Base-by-base conservation (phyloP, 2,888 invertebrate species). In the Griposia aprilina region DNA sequence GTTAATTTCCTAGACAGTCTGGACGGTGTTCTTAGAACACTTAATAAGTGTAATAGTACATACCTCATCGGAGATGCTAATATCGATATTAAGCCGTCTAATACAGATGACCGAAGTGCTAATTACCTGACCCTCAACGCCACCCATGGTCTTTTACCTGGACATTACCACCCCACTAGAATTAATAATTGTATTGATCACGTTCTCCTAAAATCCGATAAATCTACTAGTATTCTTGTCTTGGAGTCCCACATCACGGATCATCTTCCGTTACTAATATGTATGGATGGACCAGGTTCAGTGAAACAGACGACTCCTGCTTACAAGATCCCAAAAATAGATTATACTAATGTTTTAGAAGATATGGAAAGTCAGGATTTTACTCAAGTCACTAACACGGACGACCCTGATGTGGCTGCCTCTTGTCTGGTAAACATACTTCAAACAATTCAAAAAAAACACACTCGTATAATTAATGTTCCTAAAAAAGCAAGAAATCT, bases 71-170 rank as follows among this genome's bases (percentile, higher is more conserved):
- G 60, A 15, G 26, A 60, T 15, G 5, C 15, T 15, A 60, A 60
- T 15, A 60, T 60, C 13, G 59, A 60, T 26, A 60, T 30, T 26
- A 60, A 60, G 30, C 59, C 26, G 6, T 60, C 59, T 7, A 30
- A 60, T 60, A 15, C 15, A 26, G 59, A 60, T 60, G 15, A 60
- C 13, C 15, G 59, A 6, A 15, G 57, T n/a, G 48, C 26, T 15
- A 66, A 48, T n/a, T 48, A 65, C 7, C 8, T 65, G 15, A 65
- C 45, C n/a, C 65, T 65, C 15, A 65, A 65, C 15, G 65, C 65
- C 45, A 48, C 45, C 13, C 65, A 65, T 45, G 65, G 65, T 15
- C n/a, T 65, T 15, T n/a, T 48, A 65, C 45, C 65, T 48, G 65
- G 45, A 26, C 15, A 48, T n/a, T 65, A 65, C 45, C 8, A 45